Percentiles rank a stretch among this genome's conserved stretches.
phyloP scores from a whole-genome alignment of 2,888 invertebrate genomes.

The Cephalotes varians region DNA sequence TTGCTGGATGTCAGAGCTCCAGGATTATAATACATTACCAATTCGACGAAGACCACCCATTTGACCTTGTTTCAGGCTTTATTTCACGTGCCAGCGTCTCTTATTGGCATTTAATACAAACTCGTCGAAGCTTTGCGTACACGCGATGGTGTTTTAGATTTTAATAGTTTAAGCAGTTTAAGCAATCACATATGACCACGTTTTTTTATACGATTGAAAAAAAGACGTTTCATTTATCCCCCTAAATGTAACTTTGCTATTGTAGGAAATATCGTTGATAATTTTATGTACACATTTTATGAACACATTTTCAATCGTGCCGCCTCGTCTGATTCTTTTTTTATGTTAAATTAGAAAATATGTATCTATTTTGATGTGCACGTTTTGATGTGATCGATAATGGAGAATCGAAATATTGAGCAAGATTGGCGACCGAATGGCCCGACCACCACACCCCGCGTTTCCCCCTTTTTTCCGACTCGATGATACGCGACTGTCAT shows the following conservation, averaged over 20 bases:
- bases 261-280: neutral
- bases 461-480: conserved; percentile 60
- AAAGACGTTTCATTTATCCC: neutral
- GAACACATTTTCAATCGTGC: conserved; percentile 6
- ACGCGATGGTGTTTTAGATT: neutral
- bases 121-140: conserved; percentile 35
- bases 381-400: conserved; percentile 16
- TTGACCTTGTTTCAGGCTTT: conserved; percentile 80
- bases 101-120: conserved; percentile 61
- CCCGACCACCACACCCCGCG: conserved; percentile 54
- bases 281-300: neutral
- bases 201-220: neutral
- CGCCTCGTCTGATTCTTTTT: neutral
- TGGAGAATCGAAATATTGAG: conserved; percentile 23
- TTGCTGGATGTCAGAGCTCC: conserved; percentile 79
- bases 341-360: conserved; percentile 25
- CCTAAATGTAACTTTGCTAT: neutral
- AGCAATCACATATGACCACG: neutral
- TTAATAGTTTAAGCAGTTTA: neutral
- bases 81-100: conserved; percentile 69
- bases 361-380: conserved; percentile 5
- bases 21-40: conserved; percentile 85
- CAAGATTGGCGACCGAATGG: conserved; percentile 68
- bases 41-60: conserved; percentile 82
- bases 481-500: conserved; percentile 74